phyloP scores from a whole-genome alignment of 2,113 vertebrate genomes.

The Monarcha castaneiventris region DNA sequence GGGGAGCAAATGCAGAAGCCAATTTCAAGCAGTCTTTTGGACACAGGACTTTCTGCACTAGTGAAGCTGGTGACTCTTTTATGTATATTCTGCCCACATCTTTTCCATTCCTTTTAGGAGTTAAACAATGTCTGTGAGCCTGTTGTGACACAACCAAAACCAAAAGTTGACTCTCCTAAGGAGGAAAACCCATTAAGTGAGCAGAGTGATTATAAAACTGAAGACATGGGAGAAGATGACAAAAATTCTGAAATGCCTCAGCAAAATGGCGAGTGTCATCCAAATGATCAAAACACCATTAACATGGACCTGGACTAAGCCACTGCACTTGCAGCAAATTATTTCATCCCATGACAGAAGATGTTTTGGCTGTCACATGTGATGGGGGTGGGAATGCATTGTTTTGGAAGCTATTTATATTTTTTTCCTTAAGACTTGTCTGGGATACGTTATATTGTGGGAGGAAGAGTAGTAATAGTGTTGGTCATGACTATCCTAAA shows the following conservation, averaged over 20 bases:
- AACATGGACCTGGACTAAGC: constrained; percentile 80
- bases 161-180: constrained; percentile 81
- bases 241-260: constrained; percentile 68
- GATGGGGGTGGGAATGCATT: constrained; percentile 35
- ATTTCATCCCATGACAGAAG: constrained; percentile 60
- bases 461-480: constrained; percentile 49
- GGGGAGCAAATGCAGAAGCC: not conserved
- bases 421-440: constrained; percentile 70
- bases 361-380: constrained; percentile 67
- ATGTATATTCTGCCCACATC: not conserved
- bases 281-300: constrained; percentile 61
- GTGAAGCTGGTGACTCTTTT: not conserved
- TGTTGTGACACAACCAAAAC: constrained; percentile 80
- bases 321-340: constrained; percentile 19
- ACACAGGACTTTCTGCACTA: not conserved
- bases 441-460: constrained; percentile 70
- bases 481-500: constrained; percentile 76
- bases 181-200: constrained; percentile 75
- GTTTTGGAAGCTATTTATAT: constrained; percentile 76
- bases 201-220: constrained; percentile 62
- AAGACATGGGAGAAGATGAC: constrained; percentile 68
- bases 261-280: constrained; percentile 77
- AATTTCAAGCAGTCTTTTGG: not conserved
- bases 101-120: constrained; percentile 60
- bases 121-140: constrained; percentile 75